Evolutionary conservation across 2,888 invertebrate species (phyloP).

Genomic region (Crioceris asparagi): DNA sequence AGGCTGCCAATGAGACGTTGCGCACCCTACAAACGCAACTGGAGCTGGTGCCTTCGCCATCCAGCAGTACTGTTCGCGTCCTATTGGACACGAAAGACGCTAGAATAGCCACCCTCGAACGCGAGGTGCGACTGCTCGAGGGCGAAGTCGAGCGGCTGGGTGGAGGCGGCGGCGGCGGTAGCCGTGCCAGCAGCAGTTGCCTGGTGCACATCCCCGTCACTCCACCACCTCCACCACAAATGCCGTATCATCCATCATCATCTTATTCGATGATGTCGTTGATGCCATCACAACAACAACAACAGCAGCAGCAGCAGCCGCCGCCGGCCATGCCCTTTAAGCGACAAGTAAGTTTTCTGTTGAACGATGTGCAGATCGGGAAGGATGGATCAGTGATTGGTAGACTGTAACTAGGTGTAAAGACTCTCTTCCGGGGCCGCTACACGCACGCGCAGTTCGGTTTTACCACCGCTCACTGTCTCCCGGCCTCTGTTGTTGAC

Average conservation of each 20-base stretch:
- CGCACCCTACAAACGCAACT: constrained; percentile 70
- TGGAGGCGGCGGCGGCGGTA: constrained; percentile 28
- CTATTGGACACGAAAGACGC: constrained; percentile 80
- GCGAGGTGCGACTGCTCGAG: constrained; percentile 71
- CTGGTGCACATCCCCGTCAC: constrained; percentile 24
- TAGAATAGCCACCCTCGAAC: constrained; percentile 77
- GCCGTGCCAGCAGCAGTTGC: constrained; percentile 30
- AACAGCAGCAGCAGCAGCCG: too few relatives aligned
- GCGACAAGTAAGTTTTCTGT: constrained; percentile 78
- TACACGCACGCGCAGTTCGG: constrained; percentile 25
- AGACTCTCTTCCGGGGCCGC: constrained; percentile 27
- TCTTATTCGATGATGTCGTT: background rate
- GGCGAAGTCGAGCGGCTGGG: constrained; percentile 54
- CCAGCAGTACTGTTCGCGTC: constrained; percentile 62
- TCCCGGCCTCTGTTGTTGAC: constrained; percentile 18
- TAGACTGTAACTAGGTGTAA: constrained; percentile 39
- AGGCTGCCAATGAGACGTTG: constrained; percentile 74
- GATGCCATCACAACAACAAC: background rate
- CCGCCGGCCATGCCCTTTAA: constrained; percentile 52
- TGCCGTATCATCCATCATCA: constrained; percentile 4
- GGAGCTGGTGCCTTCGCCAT: constrained; percentile 59
- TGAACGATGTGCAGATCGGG: constrained; percentile 68
- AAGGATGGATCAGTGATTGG: constrained; percentile 50
- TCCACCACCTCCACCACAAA: constrained; percentile 36
- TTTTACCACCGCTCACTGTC: constrained; percentile 37